These are phyloP conservation scores for Macrosteles quadrilineatus DNA, from an alignment of 1,140 invertebrate species.

Conservation along the genomic window DNA sequence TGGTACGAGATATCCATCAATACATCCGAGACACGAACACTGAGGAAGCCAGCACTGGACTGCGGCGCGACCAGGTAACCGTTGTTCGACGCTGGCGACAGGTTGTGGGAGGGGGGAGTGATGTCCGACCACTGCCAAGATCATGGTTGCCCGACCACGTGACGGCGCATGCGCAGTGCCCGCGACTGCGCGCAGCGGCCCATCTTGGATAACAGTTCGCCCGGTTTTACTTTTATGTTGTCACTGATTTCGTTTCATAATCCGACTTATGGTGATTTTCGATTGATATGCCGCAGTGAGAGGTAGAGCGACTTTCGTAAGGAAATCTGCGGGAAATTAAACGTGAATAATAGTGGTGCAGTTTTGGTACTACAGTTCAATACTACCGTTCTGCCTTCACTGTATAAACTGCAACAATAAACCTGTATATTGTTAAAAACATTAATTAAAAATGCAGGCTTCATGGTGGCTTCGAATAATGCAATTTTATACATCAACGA, in stretches of 20 bases:
- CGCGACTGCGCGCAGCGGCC: constrained; percentile 31
- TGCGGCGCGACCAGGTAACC: constrained; percentile 24
- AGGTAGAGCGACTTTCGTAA: too few relatives aligned
- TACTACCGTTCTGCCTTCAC: too few relatives aligned
- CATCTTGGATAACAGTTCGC: constrained; percentile 35
- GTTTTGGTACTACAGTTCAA: too few relatives aligned
- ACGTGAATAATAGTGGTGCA: too few relatives aligned
- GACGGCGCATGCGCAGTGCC: constrained; percentile 32
- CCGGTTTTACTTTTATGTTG: constrained; percentile 20
- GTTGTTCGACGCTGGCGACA: constrained; percentile 31
- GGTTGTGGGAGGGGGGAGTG: constrained; percentile 33
- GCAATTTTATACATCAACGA: too few relatives aligned
- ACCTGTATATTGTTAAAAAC: too few relatives aligned
- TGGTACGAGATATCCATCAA: constrained; percentile 24
- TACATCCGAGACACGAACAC: constrained; percentile 30
- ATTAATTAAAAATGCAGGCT: too few relatives aligned
- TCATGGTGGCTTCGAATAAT: too few relatives aligned
- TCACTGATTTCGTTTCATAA: constrained; percentile 21
- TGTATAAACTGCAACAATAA: too few relatives aligned
- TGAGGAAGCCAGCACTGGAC: constrained; percentile 7
- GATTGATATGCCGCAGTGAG: too few relatives aligned
- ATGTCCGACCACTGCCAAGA: constrained; percentile 36
- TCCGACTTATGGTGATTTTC: too few relatives aligned
- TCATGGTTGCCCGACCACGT: constrained; percentile 33
- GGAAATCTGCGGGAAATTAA: too few relatives aligned